Evolutionary conservation across 2,888 invertebrate species (phyloP), one percentile per base, ranked within the genome.

Genomic region (Cacoxenus indagator): DNA sequence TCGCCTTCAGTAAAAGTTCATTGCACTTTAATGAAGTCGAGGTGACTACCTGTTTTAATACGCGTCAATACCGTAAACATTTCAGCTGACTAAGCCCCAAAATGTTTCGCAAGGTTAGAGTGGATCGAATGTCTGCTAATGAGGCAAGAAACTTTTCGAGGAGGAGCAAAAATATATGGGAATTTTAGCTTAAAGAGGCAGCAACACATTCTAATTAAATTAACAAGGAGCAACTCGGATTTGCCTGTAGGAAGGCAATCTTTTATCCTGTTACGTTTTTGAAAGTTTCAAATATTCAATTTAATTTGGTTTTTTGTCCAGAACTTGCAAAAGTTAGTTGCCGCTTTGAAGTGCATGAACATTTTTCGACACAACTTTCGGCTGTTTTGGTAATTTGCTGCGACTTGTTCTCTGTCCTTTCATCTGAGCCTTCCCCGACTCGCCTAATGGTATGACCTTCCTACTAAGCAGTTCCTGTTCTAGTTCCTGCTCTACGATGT

Each of bases 11-110:
- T 71, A 65, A 62, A 64, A 73, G 78, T 78, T 78, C 77, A 77
- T 74, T 78, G 78, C 73, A 75, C 78, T 78, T 78, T 74, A 78
- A 76, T 76, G 71, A 78, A 78, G 73, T 73, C 26, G 19, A 65
- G 43, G 48, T 59, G 29, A 55, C 29, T 37, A 17, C 14, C 22
- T 27, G 27, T 11, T 59, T 55, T n/a, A n/a, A n/a, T n/a, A n/a
- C n/a, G n/a, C n/a, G n/a, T n/a, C n/a, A n/a, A n/a, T n/a, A 37
- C 37, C 37, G 37, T 11, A 37, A 37, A 37, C 37, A 57, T 62
- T 62, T 45, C 43, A 22, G 61, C 61, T 62, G 24, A 62, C 61
- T 62, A 62, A 62, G 61, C 61, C 27, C 48, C 2, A 17, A 19
- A 46, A 46, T 27, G 1, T 22, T 51, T 27, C 24, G 22, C 19